phyloP scores from a whole-genome alignment of 2,797 vertebrate genomes.

The Mormyrus hasselquistii region DNA sequence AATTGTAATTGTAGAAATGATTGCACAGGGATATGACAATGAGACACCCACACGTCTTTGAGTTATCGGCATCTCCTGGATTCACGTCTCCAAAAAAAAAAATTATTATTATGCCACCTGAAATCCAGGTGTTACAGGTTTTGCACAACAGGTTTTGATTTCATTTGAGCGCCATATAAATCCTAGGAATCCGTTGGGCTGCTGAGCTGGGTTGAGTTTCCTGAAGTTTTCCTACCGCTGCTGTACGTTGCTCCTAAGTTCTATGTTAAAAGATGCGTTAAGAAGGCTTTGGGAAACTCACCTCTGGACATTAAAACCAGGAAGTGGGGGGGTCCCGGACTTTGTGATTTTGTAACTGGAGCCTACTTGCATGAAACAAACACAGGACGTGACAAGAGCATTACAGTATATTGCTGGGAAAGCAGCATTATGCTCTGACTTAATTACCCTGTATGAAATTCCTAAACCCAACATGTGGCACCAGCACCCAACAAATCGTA shows the following conservation, averaged over 20 bases:
- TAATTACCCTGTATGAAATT: background rate
- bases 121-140: background rate
- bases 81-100: constrained; percentile 27
- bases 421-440: background rate
- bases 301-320: background rate
- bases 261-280: background rate
- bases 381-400: background rate
- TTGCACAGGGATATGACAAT: constrained; percentile 30
- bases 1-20: background rate
- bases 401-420: background rate
- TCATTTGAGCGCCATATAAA: background rate
- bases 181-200: background rate
- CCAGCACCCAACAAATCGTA: background rate
- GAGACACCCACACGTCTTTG: constrained; percentile 44
- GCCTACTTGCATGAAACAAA: background rate
- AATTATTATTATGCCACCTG: background rate
- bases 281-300: background rate
- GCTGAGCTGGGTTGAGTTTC: background rate
- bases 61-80: constrained; percentile 45
- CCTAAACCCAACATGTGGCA: background rate
- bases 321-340: background rate
- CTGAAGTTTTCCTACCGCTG: background rate
- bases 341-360: background rate
- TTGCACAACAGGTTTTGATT: background rate
- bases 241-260: background rate